Evolutionary conservation across 1,140 invertebrate species (phyloP).

Genomic region (Aphaenogaster floridana): DNA sequence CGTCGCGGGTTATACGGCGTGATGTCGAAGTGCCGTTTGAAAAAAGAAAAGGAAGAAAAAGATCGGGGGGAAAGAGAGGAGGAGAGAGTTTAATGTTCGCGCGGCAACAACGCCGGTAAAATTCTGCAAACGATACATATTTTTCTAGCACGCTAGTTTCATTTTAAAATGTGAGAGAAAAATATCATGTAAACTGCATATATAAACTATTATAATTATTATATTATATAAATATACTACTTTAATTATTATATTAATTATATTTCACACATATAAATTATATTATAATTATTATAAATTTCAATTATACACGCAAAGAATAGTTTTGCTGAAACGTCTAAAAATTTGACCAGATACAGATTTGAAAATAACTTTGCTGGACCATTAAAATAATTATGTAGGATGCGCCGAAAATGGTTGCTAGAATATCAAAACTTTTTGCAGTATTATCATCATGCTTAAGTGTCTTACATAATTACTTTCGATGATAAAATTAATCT

Average conservation of each 20-base stretch:
- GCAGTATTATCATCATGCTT: no score
- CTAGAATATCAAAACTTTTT: no score
- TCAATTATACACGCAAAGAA: background rate
- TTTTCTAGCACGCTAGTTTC: background rate
- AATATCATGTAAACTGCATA: background rate
- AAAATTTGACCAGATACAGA: no score
- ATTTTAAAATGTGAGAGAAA: background rate
- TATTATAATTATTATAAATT: background rate
- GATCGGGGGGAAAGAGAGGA: background rate
- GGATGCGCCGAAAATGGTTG: no score
- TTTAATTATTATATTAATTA: background rate
- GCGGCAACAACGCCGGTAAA: constrained; percentile 6
- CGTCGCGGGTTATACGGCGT: constrained; percentile 47
- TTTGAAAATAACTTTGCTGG: no score
- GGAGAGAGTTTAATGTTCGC: background rate
- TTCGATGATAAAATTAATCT: no score
- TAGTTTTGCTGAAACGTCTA: no score
- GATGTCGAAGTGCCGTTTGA: constrained; percentile 34
- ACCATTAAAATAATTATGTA: no score
- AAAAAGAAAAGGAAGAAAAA: constrained; percentile 11
- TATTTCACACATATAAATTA: background rate
- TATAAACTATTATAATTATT: background rate
- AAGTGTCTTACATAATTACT: no score
- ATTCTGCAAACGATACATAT: constrained; percentile 15
- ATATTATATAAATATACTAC: background rate